Evolutionary conservation across 1,140 invertebrate genomes (phyloP).

Genomic region (Diachasmimorpha longicaudata): DNA sequence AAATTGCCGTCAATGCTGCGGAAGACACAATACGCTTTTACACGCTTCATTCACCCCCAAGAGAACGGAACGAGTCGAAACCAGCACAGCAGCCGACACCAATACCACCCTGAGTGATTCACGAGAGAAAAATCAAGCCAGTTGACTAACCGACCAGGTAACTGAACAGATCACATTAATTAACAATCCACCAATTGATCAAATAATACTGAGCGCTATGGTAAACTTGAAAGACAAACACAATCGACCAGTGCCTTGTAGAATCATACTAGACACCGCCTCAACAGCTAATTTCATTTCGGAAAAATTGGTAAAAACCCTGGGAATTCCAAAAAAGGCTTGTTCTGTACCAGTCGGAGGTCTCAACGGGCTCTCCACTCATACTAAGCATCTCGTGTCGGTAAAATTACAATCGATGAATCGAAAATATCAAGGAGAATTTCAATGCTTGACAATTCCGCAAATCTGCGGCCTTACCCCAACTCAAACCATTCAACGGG

Average conservation of each 20-base stretch:
- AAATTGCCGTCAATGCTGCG: background rate
- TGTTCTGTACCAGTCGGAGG: background rate
- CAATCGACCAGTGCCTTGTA: background rate
- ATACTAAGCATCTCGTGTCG: background rate
- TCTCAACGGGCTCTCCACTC: background rate
- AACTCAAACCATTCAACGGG: background rate
- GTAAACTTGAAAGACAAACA: background rate
- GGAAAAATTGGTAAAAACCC: background rate
- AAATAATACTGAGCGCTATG: background rate
- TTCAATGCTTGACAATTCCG: constrained; percentile 23
- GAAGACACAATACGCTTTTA: background rate
- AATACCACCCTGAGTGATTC: too few relatives aligned
- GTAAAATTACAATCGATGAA: background rate
- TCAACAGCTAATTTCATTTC: constrained; percentile 22
- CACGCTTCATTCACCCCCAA: background rate
- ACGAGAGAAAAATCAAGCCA: background rate
- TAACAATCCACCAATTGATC: background rate
- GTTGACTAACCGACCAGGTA: background rate
- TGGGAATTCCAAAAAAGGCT: background rate
- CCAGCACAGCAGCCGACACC: too few relatives aligned
- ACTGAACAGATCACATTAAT: background rate
- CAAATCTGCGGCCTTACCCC: background rate
- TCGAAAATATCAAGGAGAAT: constrained; percentile 10
- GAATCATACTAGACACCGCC: constrained; percentile 18
- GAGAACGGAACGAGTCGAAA: background rate